Evolutionary conservation across 2,888 invertebrate species (phyloP), one percentile per base, ranked within the genome.

Genomic region (Leptogaster cylindrica): DNA sequence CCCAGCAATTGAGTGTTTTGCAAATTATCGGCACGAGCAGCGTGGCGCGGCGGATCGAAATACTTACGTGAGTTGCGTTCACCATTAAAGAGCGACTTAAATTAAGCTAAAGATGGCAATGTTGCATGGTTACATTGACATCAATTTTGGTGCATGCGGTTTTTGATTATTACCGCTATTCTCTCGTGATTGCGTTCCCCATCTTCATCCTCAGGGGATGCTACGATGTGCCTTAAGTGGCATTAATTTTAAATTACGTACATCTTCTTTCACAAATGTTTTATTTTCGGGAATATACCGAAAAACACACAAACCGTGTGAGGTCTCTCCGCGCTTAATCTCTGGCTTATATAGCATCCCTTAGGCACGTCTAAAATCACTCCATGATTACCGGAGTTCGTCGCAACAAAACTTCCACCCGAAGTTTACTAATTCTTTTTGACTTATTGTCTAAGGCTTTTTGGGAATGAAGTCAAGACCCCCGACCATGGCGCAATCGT

Each of bases 221-320:
- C n/a, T 12, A 36, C 6, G 31, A 33, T 33, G 23, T 16, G 39
- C 55, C 55, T 55, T 8, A 36, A 36, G 20, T 55, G 1, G 25
- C 55, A 55, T 55, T 55, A 55, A 55, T 36, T 55, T 41, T 55
- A 23, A 55, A 55, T 55, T 39, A 55, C 55, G 55, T 55, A 55
- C 36, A 36, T 52, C 20, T 18, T 46, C 46, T 3, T 31, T 6
- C 31, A 6, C 10, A 31, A 6, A n/a, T 25, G 46, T 52, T 10
- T 31, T 52, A 33, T 23, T 39, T 10, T 33, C 20, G 8, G 16
- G 14, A 12, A 50, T 51, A 55, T 23, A 39, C 23, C 31, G 23
- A 55, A 39, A 36, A 36, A 36, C 2, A 16, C 14, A 10, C 18
- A n/a, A 23, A 55, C 3, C 25, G 39, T 39, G 20, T 33, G 20